These are phyloP conservation scores for Eumaeus atala DNA, from an alignment of 1,140 invertebrate species.

Conservation along the genomic window DNA sequence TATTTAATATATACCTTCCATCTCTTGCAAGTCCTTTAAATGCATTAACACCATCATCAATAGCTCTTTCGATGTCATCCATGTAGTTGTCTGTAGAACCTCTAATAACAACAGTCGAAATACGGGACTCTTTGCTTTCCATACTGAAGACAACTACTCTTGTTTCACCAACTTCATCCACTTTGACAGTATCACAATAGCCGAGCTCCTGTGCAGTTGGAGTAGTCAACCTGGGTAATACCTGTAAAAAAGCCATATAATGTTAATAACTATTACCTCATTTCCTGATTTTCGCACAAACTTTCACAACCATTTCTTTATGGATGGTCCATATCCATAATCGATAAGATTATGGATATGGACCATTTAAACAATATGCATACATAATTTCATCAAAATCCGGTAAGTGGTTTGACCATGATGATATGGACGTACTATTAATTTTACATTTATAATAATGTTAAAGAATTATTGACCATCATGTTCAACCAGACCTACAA, in stretches of 20 bases:
- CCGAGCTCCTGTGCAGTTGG: conserved; percentile 95
- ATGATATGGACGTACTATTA: too few relatives aligned
- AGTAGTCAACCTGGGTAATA: conserved; percentile 78
- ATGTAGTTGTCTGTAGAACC: conserved; percentile 98
- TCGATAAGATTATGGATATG: too few relatives aligned
- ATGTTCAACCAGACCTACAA: too few relatives aligned
- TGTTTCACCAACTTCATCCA: conserved; percentile 98
- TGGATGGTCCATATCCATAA: too few relatives aligned
- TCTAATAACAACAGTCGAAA: conserved; percentile 94
- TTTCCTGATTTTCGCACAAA: too few relatives aligned
- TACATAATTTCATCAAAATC: too few relatives aligned
- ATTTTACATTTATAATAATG: too few relatives aligned
- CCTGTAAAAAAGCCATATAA: conserved; percentile 36
- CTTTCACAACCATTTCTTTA: too few relatives aligned
- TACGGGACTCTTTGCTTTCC: conserved; percentile 85
- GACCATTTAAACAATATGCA: too few relatives aligned
- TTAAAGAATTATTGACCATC: too few relatives aligned
- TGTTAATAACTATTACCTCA: too few relatives aligned
- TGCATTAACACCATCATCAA: conserved; percentile 99
- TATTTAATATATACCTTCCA: conserved; percentile 62
- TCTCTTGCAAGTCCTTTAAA: conserved; percentile 90
- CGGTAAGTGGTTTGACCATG: too few relatives aligned
- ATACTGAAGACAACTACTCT: conserved; percentile 93
- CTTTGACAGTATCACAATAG: conserved; percentile 91
- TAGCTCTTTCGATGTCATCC: conserved; percentile 98